Base-by-base conservation (phyloP, 2,888 invertebrate genomes). In the Cheilosia urbana region DNA sequence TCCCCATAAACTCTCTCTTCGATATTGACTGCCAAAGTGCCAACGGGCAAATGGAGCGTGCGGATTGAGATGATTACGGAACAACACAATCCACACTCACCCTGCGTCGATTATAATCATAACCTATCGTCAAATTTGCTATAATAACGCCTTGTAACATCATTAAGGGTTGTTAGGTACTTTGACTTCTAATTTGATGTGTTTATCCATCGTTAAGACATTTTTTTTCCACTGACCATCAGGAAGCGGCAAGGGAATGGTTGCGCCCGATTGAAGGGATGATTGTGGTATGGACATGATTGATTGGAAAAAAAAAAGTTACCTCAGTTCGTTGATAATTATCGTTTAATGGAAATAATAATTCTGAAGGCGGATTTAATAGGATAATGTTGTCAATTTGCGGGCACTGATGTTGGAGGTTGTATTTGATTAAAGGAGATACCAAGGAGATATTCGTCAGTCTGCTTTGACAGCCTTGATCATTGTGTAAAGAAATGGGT, bases 281-380 rank as follows among this genome's bases (percentile, higher is more conserved):
- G 87, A 89, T 88, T 88, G 87, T 72, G 85, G 87, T 88, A 87
- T 72, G 85, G 87, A 81, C 87, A 88, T 90, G 90, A 90, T 91
- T 90, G 91, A 90, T 91, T 90, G 90, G 89, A 89, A 15, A 51
- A 24, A 51, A 73, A 62, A 81, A 30, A 7, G 7, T 30, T 9
- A 30, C 9, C 6, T 81, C 63, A 69, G 53, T 62, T 76, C 68
- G 84, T 47, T 75, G 82, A 51, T 47, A 9, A 53, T 57, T 80
- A 57, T 75, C 57, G 45, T 7, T 75, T 62, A 83, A 62, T 72
- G 55, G 72, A 69, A 79, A 75, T 65, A 55, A 84, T 71, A 62
- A 80, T 84, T 80, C 76, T 71, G 75, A 80, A 57, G 15, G 15
- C 19, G 60, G 47, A 42, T 71, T 69, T 58, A 47, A 71, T 47